Percentiles rank a stretch among this genome's conserved stretches.
Conservation (phyloP, 37 sponge, comb jelly and placozoan species). For the Theonella swinhoei region DNA sequence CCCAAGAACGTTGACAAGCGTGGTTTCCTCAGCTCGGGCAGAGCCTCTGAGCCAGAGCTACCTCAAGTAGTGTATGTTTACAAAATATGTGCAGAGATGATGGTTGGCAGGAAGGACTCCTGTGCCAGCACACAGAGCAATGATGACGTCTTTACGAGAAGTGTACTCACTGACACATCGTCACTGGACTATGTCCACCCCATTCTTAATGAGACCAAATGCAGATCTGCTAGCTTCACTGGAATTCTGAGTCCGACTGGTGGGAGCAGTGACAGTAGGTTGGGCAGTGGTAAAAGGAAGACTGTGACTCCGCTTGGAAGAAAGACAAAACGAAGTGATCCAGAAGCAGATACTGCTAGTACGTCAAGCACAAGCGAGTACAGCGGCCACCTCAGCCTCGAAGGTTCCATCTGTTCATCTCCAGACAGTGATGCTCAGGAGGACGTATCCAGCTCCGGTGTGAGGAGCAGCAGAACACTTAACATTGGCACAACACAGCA, state of each 20-base stretch:
- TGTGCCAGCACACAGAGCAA: background rate
- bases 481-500: background rate
- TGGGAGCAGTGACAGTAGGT: background rate
- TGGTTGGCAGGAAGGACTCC: conserved; percentile 10
- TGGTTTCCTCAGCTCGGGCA: conserved; percentile 12
- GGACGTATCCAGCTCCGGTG: background rate
- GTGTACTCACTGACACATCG: background rate
- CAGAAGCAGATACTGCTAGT: background rate
- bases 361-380: background rate
- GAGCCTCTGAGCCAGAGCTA: background rate
- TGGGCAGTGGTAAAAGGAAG: background rate
- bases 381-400: background rate
- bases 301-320: background rate
- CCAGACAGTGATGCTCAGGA: background rate
- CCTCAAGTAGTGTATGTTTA: conserved; percentile 11
- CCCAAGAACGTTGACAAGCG: conserved; percentile 52
- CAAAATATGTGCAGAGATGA: conserved; percentile 18
- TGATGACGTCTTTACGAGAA: background rate
- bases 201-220: background rate
- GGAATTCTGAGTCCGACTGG: background rate
- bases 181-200: background rate
- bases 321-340: background rate
- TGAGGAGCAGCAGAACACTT: background rate
- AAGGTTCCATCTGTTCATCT: background rate
- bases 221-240: background rate